Evolutionary conservation across 2,113 vertebrate genomes (phyloP).

Genomic region (Ornithorhynchus anatinus): DNA sequence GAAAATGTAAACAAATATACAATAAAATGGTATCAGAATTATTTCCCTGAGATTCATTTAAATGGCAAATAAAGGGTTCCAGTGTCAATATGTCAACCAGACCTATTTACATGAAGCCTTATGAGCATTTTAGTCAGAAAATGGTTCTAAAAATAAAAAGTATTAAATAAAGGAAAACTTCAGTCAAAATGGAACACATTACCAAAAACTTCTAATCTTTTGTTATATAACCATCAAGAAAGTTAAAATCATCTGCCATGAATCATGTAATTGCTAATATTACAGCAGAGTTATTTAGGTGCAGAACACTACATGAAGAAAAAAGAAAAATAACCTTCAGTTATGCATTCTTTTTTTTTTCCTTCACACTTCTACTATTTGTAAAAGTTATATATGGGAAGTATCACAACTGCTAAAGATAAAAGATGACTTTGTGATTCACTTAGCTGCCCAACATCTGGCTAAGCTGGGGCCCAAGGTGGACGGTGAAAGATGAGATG

Average conservation of each 20-base stretch:
- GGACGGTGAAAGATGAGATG: slow-evolving; percentile 34
- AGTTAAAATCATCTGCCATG: slow-evolving; percentile 43
- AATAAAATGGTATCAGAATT: fast-evolving
- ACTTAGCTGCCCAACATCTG: background rate
- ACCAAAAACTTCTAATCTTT: slow-evolving; percentile 36
- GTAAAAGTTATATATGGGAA: background rate
- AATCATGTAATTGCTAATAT: slow-evolving; percentile 62
- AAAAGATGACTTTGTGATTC: slow-evolving; percentile 13
- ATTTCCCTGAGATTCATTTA: background rate
- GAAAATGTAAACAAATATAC: background rate
- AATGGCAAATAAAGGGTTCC: background rate
- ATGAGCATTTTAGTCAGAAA: slow-evolving; percentile 4
- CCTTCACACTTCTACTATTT: background rate
- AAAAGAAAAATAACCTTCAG: slow-evolving; percentile 36
- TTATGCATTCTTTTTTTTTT: slow-evolving; percentile 16
- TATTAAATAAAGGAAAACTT: slow-evolving; percentile 35
- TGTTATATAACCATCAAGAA: slow-evolving; percentile 46
- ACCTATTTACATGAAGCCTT: slow-evolving; percentile 11
- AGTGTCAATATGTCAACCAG: background rate
- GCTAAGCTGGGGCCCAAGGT: background rate
- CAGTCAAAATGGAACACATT: slow-evolving; percentile 36
- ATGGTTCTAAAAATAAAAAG: background rate
- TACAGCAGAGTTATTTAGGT: slow-evolving; percentile 52
- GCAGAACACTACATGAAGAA: slow-evolving; percentile 5
- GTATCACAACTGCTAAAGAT: slow-evolving; percentile 23